phyloP scores from a whole-genome alignment of 1,140 invertebrate species.

The Tribolium madens region DNA sequence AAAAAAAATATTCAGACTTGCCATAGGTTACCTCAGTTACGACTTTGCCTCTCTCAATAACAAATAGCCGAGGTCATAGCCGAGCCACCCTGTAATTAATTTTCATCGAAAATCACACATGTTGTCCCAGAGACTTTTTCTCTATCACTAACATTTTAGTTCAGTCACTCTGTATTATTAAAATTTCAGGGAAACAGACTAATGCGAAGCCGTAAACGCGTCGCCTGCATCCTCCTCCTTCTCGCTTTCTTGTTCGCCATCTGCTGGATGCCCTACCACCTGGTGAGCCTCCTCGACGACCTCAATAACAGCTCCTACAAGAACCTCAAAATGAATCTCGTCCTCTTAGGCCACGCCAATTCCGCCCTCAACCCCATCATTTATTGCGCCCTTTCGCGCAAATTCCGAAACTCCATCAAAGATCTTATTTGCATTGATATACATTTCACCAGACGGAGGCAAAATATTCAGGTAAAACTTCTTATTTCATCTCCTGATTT shows the following conservation, averaged over 20 bases:
- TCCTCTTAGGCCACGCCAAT: constrained; percentile 79
- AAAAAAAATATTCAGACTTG: no score
- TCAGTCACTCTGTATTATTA: no score
- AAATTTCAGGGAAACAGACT: constrained; percentile 71
- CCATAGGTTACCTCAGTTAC: no score
- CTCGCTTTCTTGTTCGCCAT: constrained; percentile 80
- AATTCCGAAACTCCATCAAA: constrained; percentile 80
- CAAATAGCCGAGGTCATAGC: no score
- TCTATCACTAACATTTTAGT: no score
- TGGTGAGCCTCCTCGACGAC: constrained; percentile 75
- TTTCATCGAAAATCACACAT: no score
- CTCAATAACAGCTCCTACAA: constrained; percentile 65
- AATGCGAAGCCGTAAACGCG: constrained; percentile 76
- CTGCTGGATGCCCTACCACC: constrained; percentile 85
- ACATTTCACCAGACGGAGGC: constrained; percentile 50
- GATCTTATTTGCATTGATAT: constrained; percentile 69
- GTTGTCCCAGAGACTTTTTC: no score
- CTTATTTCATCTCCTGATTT: not conserved
- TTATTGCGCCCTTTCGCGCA: constrained; percentile 89
- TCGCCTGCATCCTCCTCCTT: constrained; percentile 80
- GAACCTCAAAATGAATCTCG: constrained; percentile 67
- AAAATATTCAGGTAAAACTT: constrained; percentile 47
- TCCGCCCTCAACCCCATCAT: constrained; percentile 90
- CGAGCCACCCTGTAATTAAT: no score
- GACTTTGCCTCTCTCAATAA: no score